Percentiles rank a stretch among this genome's conserved stretches.
phyloP scores from a whole-genome alignment of 2,113 vertebrate species.

The Centropus bengalensis region DNA sequence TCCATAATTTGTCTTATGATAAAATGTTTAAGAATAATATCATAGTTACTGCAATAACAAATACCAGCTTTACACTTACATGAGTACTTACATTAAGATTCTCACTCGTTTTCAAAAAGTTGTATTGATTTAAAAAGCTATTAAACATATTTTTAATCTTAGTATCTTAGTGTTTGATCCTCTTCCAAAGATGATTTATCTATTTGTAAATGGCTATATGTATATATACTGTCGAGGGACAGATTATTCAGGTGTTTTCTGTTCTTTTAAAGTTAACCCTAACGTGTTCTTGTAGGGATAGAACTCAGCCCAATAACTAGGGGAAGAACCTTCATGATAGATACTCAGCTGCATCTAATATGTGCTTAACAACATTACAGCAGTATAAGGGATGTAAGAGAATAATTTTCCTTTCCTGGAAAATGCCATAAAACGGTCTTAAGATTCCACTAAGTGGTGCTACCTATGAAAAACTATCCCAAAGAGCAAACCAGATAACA shows the following conservation, averaged over 20 bases:
- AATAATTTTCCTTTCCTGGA: slow-evolving; percentile 10
- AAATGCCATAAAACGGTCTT: background rate
- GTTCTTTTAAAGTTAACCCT: background rate
- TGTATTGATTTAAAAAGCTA: background rate
- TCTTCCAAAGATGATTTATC: background rate
- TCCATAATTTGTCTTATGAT: background rate
- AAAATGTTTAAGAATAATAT: background rate
- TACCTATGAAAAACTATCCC: background rate
- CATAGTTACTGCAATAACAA: background rate
- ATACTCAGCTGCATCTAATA: background rate
- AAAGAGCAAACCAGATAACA: background rate
- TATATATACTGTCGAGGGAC: background rate
- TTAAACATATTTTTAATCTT: background rate
- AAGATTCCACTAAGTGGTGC: background rate
- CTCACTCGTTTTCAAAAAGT: background rate
- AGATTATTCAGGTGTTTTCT: background rate
- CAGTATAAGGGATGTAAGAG: background rate
- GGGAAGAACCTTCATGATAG: background rate
- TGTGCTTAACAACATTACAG: background rate
- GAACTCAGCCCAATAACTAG: background rate
- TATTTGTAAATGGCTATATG: background rate
- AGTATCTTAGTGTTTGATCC: background rate
- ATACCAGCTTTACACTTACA: background rate
- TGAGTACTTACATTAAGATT: background rate
- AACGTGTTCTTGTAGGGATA: background rate